phyloP scores from a whole-genome alignment of 2,113 vertebrate genomes.

The human (Homo sapiens) region GRCh38 chr15:89105001-89105500 shows the following conservation, averaged over 20 bases:
- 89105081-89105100: neutral
- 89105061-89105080: neutral
- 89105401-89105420: neutral
- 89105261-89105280: slow-evolving; percentile 42
- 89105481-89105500: neutral
- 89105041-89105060: neutral
- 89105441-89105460: neutral
- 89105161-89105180: neutral
- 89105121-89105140: neutral
- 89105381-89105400: neutral
- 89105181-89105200: neutral
- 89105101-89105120: neutral
- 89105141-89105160: neutral
- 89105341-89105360: slow-evolving; percentile 14
- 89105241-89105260: neutral
- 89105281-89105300: slow-evolving; percentile 50
- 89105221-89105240: neutral
- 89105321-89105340: slow-evolving; percentile 21
- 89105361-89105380: neutral
- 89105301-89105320: slow-evolving; percentile 39
- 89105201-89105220: neutral
- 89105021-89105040: neutral
- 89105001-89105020: neutral
- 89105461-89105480: neutral
- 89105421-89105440: neutral